These are phyloP conservation scores for Vireo altiloquus DNA, from an alignment of 2,113 vertebrate genomes.

Conservation along the genomic window DNA sequence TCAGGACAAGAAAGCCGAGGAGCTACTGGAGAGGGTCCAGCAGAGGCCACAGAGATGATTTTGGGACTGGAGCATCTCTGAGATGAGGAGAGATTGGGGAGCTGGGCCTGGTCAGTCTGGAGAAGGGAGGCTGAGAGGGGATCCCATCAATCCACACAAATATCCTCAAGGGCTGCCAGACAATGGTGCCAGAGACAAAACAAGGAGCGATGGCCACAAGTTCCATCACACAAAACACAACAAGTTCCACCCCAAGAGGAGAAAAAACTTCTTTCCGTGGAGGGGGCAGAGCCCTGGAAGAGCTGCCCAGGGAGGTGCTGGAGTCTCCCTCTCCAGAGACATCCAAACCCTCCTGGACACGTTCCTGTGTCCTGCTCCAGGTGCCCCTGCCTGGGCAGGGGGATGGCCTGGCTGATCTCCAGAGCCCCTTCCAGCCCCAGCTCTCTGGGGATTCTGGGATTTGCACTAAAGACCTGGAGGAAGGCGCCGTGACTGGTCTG, in stretches of 20 bases:
- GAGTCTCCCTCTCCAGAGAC: not conserved
- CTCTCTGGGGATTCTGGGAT: not conserved
- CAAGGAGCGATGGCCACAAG: not conserved
- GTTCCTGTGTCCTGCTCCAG: not conserved
- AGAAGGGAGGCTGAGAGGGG: not conserved
- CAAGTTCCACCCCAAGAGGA: not conserved
- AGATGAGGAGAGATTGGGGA: not conserved
- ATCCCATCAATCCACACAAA: not conserved
- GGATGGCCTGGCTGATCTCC: rapidly evolving
- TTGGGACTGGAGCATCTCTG: not conserved
- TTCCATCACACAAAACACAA: not conserved
- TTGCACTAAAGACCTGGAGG: not conserved
- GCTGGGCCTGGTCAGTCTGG: not conserved
- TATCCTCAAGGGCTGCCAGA: not conserved
- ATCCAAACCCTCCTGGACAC: not conserved
- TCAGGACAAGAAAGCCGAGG: not conserved
- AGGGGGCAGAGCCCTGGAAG: not conserved
- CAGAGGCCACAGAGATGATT: not conserved
- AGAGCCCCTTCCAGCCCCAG: rapidly evolving
- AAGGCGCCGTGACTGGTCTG: not conserved
- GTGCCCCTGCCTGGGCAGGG: not conserved
- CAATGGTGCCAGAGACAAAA: not conserved
- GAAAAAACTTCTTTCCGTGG: not conserved
- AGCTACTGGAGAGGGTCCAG: not conserved
- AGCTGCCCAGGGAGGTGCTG: not conserved